Evolutionary conservation across 2,113 vertebrate genomes (phyloP).

Genomic region (Elaphurus davidianus): DNA sequence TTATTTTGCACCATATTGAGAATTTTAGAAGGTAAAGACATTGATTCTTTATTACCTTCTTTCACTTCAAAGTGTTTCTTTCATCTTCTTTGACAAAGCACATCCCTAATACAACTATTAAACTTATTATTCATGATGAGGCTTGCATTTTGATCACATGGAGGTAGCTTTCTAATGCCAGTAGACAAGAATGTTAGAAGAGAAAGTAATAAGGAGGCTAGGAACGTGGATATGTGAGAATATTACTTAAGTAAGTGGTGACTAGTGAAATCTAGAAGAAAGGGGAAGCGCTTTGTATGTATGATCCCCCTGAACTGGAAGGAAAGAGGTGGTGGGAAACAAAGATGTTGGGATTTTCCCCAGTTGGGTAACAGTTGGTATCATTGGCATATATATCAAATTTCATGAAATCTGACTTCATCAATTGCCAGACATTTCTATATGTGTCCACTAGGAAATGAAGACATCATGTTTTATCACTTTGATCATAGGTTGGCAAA

Average conservation of each 20-base stretch:
- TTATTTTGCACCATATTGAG: constrained; percentile 20
- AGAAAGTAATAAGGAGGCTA: not conserved
- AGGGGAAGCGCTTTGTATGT: not conserved
- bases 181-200: not conserved
- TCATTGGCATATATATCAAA: not conserved
- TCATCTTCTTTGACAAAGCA: constrained; percentile 37
- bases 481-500: not conserved
- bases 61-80: constrained; percentile 53
- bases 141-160: not conserved
- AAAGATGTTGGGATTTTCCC: not conserved
- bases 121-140: not conserved
- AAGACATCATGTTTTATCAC: not conserved
- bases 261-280: not conserved
- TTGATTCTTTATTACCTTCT: constrained; percentile 22
- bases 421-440: not conserved
- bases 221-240: not conserved
- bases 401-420: not conserved
- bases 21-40: constrained; percentile 18
- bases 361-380: not conserved
- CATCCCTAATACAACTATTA: not conserved
- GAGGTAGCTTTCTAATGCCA: not conserved
- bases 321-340: not conserved
- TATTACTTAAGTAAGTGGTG: not conserved
- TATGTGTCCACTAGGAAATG: not conserved
- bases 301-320: not conserved